phyloP scores from a whole-genome alignment of 2,888 invertebrate genomes.

The Dorcus parallelipipedus region DNA sequence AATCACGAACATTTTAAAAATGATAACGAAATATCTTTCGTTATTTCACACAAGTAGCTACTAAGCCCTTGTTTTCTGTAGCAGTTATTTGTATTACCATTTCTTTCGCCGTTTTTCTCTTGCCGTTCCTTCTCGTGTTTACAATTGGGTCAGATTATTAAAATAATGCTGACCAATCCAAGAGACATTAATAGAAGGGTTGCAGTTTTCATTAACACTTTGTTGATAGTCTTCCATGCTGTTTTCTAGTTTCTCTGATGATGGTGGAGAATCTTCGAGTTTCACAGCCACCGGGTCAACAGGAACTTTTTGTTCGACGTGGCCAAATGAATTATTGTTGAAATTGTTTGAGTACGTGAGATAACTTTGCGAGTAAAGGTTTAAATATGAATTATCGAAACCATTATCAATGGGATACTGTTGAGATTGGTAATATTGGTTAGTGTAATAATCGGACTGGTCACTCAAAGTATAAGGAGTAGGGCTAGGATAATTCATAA shows the following conservation, averaged over 20 bases:
- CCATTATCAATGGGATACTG: background rate
- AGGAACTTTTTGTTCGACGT: conserved; percentile 1
- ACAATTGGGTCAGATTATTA: no score
- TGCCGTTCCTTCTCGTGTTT: no score
- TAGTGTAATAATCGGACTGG: background rate
- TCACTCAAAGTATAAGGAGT: background rate
- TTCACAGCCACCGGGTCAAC: background rate
- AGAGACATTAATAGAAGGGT: conserved; percentile 26
- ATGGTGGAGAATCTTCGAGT: conserved; percentile 11
- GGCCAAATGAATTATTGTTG: conserved; percentile 2
- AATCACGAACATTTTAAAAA: background rate
- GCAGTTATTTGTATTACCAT: no score
- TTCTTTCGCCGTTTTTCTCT: no score
- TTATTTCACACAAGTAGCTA: no score
- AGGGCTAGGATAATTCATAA: background rate
- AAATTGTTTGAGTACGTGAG: conserved; percentile 2
- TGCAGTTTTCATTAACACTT: conserved; percentile 19
- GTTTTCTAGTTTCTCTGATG: conserved; percentile 6
- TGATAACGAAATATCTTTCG: no score
- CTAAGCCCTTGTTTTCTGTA: no score
- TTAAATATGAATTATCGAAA: background rate
- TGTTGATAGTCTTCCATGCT: conserved; percentile 8
- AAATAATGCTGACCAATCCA: conserved; percentile 25
- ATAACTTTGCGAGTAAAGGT: background rate
- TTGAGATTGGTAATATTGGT: background rate